phyloP scores from a whole-genome alignment of 2,888 invertebrate species.

The Temnothorax unifasciatus region DNA sequence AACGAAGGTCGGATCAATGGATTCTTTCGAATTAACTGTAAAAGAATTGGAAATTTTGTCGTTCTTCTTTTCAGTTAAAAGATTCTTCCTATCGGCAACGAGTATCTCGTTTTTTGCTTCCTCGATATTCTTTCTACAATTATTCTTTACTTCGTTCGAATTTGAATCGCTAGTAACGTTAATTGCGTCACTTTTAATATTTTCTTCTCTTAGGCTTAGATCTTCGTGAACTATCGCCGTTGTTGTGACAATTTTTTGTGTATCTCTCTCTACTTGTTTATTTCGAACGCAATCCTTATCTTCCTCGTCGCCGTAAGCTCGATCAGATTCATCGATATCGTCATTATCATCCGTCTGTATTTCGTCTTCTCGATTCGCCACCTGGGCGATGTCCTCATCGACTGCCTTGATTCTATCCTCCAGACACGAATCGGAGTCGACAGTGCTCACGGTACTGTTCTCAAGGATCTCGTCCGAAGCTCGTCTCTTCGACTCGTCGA shows the following conservation, averaged over 20 bases:
- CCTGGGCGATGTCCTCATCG: slow-evolving; percentile 75
- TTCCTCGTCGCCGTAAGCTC: neutral
- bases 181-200: neutral
- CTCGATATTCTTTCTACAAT: neutral
- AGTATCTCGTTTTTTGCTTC: neutral
- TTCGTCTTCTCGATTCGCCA: neutral
- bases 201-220: neutral
- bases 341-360: slow-evolving; percentile 36
- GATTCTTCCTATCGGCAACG: neutral
- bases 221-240: slow-evolving; percentile 3
- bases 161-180: neutral
- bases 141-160: neutral
- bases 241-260: neutral
- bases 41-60: neutral
- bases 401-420: slow-evolving; percentile 79
- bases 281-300: neutral
- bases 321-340: slow-evolving; percentile 33
- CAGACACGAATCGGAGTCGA: slow-evolving; percentile 81
- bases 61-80: neutral
- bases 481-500: slow-evolving; percentile 22
- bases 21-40: slow-evolving; percentile 24
- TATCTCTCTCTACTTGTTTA: slow-evolving; percentile 6
- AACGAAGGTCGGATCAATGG: slow-evolving; percentile 11
- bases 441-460: slow-evolving; percentile 78
- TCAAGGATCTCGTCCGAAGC: slow-evolving; percentile 62